These are phyloP conservation scores for Netelia inedita DNA, from an alignment of 2,888 invertebrate genomes.

Conservation along the genomic window DNA sequence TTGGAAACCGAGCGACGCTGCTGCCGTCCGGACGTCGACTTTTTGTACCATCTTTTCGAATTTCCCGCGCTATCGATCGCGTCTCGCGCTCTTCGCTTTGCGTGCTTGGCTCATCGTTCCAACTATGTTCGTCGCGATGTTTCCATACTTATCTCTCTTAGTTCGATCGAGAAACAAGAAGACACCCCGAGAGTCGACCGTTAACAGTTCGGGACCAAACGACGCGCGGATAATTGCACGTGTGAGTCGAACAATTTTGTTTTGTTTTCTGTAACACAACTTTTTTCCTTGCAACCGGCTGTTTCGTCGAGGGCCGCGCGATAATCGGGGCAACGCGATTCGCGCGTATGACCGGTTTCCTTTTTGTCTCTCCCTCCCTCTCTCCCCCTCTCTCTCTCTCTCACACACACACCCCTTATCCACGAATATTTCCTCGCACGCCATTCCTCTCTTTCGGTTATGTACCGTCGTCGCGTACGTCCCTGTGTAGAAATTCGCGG, in stretches of 20 bases:
- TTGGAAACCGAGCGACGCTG: neutral
- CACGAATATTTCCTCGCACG: constrained; percentile 3
- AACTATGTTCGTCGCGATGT: neutral
- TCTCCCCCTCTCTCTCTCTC: neutral
- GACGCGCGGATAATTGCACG: too few species aligned
- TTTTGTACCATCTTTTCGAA: neutral
- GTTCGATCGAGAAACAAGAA: neutral
- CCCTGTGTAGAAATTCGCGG: neutral
- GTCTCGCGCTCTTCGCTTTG: neutral
- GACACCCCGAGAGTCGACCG: neutral
- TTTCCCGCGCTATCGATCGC: neutral
- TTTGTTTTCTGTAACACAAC: neutral
- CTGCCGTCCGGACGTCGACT: neutral
- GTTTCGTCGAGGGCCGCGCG: neutral
- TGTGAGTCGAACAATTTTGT: too few species aligned
- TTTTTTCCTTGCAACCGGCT: neutral
- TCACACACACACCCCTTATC: neutral
- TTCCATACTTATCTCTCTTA: neutral
- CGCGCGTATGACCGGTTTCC: constrained; percentile 11
- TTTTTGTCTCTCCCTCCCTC: neutral
- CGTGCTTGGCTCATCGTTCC: neutral
- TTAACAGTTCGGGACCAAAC: too few species aligned
- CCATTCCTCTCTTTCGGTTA: neutral
- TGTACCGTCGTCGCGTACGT: neutral
- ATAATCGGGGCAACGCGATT: neutral